Conservation (phyloP, 1,140 invertebrate genomes). For the Bombus breviceps region DNA sequence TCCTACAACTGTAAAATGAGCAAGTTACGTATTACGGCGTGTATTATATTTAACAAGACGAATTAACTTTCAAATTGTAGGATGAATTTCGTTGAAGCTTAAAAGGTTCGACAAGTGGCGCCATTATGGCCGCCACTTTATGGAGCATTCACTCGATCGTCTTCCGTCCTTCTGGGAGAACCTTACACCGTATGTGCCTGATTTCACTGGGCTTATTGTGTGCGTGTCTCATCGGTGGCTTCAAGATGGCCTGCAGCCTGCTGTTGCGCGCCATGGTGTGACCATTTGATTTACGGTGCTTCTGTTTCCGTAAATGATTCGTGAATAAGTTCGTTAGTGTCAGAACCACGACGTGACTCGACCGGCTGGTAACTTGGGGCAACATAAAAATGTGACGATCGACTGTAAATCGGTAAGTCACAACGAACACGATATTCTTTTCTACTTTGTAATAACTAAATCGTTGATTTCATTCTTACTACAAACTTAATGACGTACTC, state of each 20-base stretch:
- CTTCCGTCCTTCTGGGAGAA: constrained; percentile 62
- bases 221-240: constrained; percentile 57
- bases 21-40: too few species aligned
- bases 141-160: constrained; percentile 53
- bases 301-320: constrained; percentile 17
- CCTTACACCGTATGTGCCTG: constrained; percentile 55
- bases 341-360: constrained; percentile 27
- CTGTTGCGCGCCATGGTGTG: constrained; percentile 45
- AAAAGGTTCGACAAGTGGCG: constrained; percentile 46
- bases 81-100: background rate
- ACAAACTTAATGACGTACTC: constrained; percentile 4
- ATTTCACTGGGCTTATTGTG: constrained; percentile 54
- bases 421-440: background rate
- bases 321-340: constrained; percentile 14
- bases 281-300: constrained; percentile 30
- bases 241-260: constrained; percentile 66
- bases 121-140: constrained; percentile 38
- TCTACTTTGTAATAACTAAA: background rate
- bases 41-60: background rate
- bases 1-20: accelerated
- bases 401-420: constrained; percentile 54
- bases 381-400: constrained; percentile 59
- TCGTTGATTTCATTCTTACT: background rate
- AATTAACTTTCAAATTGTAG: too few species aligned
- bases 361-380: constrained; percentile 23